These are phyloP conservation scores for Brachystomella parvula DNA, from an alignment of 1,140 invertebrate genomes.

Conservation along the genomic window DNA sequence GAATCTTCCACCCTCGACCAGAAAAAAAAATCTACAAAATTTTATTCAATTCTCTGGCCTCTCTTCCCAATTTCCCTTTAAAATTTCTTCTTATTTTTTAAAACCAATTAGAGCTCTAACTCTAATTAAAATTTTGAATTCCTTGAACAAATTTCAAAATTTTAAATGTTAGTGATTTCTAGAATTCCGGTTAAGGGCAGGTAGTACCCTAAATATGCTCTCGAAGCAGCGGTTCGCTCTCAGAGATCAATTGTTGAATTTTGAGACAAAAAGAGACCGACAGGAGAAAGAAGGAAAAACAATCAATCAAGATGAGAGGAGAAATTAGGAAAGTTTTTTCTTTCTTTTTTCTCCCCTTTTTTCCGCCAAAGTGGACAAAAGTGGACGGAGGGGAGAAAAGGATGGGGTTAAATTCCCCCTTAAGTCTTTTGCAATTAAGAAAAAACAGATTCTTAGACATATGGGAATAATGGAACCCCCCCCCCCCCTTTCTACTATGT, in stretches of 20 bases:
- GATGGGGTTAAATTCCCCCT: neutral
- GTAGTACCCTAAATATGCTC: neutral
- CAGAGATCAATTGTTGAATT: too few species aligned
- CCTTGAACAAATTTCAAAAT: neutral
- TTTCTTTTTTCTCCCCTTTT: neutral
- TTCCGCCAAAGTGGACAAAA: neutral
- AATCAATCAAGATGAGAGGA: neutral
- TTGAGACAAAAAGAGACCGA: too few species aligned
- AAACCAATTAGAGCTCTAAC: neutral
- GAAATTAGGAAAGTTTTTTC: neutral
- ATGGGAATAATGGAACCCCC: neutral
- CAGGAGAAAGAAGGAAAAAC: neutral
- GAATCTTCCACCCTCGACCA: neutral
- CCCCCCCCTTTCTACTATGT: neutral
- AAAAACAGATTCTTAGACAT: slow-evolving; percentile 6
- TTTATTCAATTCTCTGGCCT: neutral
- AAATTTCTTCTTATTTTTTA: neutral
- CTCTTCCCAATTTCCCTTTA: neutral
- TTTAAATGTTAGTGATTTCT: neutral
- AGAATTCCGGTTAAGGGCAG: neutral
- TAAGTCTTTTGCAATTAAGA: neutral
- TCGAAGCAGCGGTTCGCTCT: neutral
- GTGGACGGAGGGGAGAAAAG: neutral
- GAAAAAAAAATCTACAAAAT: neutral
- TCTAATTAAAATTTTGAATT: neutral